Evolutionary conservation across 2,888 invertebrate species (phyloP), one percentile per base, ranked within the genome.

Genomic region (Bembecia ichneumoniformis): DNA sequence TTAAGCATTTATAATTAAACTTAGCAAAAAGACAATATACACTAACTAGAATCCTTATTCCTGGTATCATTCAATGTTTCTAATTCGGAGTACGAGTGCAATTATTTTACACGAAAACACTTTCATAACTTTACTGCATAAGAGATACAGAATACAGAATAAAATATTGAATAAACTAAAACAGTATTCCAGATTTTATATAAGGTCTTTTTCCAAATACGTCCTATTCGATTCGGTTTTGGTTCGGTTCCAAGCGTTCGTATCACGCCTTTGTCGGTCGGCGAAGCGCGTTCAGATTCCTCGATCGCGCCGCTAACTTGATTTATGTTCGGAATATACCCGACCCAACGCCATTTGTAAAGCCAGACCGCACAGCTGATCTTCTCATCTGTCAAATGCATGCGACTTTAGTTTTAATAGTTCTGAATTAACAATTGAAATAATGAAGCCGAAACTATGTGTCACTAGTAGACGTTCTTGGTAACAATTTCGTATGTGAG

Each of bases 191-290:
- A 28, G 28, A 28, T 28, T n/a, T n/a, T 28, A 7, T 7, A 28
- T 7, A 28, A 28, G 13, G 40, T 11, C 11, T 10, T 36, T 40
- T 40, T 13, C 0, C 13, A 40, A 28, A 40, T 40, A 40, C 40
- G 13, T 40, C 13, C 28, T n/a, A 40, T 40, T 40, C n/a, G n/a
- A 40, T 40, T 40, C 40, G 58, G 53, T 60, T 62, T 62, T 68
- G 67, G 68, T 61, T 55, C 50, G 46, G 53, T 50, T 63, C 68
- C 68, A 68, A 68, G 65, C 65, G 68, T 68, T 65, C 67, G 57
- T 14, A 59, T 58, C 62, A 56, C 57, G 54, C 52, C 57, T 60
- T 66, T 55, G 57, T 56, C 44, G 53, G 53, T 51, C 50, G 48
- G 54, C 58, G 51, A 11, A 47, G 48, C 48, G 48, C 16, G 43